Percentiles rank a stretch among this genome's conserved stretches.
phyloP scores from a whole-genome alignment of 2,888 invertebrate species.

The Entomobrya multifasciata region DNA sequence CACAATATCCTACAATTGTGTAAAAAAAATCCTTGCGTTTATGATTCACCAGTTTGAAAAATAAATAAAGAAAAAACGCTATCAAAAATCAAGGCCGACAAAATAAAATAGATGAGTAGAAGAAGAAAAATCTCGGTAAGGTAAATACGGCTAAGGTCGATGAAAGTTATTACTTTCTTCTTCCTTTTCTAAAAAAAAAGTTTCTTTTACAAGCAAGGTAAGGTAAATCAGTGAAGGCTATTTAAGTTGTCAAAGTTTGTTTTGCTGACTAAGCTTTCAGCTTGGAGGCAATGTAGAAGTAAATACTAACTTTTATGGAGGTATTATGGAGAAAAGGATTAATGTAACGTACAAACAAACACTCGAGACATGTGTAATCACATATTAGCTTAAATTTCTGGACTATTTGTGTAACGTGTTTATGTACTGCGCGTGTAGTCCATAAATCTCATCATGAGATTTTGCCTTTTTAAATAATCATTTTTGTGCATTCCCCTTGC shows the following conservation, averaged over 20 bases:
- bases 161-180: slow-evolving; percentile 37
- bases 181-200: not conserved
- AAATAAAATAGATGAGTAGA: slow-evolving; percentile 48
- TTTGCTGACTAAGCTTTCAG: not conserved
- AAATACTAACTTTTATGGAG: not conserved
- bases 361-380: too few relatives aligned
- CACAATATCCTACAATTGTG: not conserved
- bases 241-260: slow-evolving; percentile 21
- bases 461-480: too few relatives aligned
- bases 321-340: not conserved
- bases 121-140: slow-evolving; percentile 1
- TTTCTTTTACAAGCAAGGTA: slow-evolving; percentile 7
- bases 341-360: too few relatives aligned
- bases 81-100: slow-evolving; percentile 61
- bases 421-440: too few relatives aligned
- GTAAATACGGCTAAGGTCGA: slow-evolving; percentile 68
- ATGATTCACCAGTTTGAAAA: not conserved
- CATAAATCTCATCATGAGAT: too few relatives aligned
- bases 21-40: not conserved
- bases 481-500: too few relatives aligned
- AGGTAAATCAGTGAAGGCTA: too few relatives aligned
- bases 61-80: slow-evolving; percentile 20
- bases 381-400: too few relatives aligned
- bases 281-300: not conserved
- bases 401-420: too few relatives aligned